Evolutionary conservation across 1,140 invertebrate genomes (phyloP).

Genomic region (Temnothorax longispinosus): DNA sequence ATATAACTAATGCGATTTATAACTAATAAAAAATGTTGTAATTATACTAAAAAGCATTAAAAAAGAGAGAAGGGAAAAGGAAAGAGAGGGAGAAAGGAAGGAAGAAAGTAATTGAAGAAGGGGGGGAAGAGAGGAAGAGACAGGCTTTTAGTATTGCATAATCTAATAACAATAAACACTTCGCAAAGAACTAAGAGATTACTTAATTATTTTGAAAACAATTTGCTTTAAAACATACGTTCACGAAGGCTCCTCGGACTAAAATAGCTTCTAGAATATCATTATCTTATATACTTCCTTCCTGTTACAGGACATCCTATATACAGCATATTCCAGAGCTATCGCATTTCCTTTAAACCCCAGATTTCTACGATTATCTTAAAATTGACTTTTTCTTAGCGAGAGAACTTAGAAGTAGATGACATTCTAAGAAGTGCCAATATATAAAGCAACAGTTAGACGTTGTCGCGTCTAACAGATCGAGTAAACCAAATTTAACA

Average conservation of each 20-base stretch:
- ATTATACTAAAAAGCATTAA: constrained; percentile 9
- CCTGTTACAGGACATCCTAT: constrained; percentile 44
- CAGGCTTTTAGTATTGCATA: not conserved
- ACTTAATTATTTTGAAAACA: constrained; percentile 16
- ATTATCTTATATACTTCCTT: constrained; percentile 45
- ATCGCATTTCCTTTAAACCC: constrained; percentile 29
- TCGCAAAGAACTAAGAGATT: constrained; percentile 2
- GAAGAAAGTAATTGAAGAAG: not conserved
- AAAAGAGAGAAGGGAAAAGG: not conserved
- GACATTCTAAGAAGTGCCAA: not conserved
- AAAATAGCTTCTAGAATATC: constrained; percentile 20
- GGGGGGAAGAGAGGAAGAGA: not conserved
- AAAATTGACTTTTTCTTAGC: constrained; percentile 32
- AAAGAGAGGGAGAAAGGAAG: not conserved
- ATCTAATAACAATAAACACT: constrained; percentile 10
- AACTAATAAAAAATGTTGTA: not conserved
- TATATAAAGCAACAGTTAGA: not conserved
- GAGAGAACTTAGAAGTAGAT: not conserved
- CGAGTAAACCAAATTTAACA: not conserved
- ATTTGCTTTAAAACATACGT: constrained; percentile 24
- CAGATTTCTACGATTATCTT: constrained; percentile 27
- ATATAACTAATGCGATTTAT: not conserved
- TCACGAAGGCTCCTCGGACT: not conserved
- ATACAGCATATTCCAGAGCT: constrained; percentile 38
- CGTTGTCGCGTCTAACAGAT: not conserved